Conservation (phyloP, 2,797 vertebrate species). For the Diceros bicornis region DNA sequence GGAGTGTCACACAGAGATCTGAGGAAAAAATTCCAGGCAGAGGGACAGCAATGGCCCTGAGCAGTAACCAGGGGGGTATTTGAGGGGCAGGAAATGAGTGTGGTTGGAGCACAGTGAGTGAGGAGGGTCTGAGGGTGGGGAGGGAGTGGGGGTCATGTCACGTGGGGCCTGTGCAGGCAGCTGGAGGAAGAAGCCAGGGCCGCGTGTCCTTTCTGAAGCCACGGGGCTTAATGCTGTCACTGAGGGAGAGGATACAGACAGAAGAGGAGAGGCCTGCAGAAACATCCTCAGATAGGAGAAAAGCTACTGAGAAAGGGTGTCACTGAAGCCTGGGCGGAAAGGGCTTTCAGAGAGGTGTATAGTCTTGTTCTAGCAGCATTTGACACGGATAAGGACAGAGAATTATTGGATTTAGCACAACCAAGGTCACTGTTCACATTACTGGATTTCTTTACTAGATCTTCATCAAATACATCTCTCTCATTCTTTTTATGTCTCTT, state of each 20-base stretch:
- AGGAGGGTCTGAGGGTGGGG: background rate
- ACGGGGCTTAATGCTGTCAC: background rate
- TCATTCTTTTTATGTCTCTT: background rate
- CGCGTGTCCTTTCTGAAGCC: background rate
- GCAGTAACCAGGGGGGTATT: rapidly evolving
- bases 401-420: background rate
- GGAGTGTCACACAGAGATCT: background rate
- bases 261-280: background rate
- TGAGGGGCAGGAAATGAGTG: background rate
- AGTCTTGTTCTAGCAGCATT: rapidly evolving
- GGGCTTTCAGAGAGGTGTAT: background rate
- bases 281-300: background rate
- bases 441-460: background rate
- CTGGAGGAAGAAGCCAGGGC: background rate
- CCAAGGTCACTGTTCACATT: background rate
- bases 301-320: background rate
- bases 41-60: background rate
- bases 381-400: background rate
- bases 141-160: background rate
- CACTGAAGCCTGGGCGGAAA: background rate
- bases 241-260: background rate
- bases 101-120: background rate
- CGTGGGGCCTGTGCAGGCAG: rapidly evolving
- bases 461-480: background rate
- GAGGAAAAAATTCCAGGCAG: background rate